Conservation (phyloP, 2,888 invertebrate species). For the Troilus luridus region DNA sequence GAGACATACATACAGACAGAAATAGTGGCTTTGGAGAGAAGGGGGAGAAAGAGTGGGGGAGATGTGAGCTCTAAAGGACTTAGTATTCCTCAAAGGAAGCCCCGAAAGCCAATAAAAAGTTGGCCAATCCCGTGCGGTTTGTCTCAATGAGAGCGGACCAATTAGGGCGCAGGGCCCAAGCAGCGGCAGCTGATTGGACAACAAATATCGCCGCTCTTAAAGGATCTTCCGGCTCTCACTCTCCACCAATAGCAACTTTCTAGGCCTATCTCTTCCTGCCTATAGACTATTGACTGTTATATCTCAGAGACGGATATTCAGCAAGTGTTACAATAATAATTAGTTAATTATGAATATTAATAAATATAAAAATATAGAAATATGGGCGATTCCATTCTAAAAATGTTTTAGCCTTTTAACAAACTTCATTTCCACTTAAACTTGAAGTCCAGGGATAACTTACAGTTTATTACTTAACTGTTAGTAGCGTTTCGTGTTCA, state of each 20-base stretch:
- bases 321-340: too few relatives aligned
- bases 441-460: too few relatives aligned
- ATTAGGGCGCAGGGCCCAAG: not conserved
- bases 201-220: slow-evolving; percentile 2
- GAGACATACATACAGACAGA: not conserved
- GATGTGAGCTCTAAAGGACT: not conserved
- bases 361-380: too few relatives aligned
- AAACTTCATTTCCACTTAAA: too few relatives aligned
- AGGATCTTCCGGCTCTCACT: not conserved
- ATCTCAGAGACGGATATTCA: too few relatives aligned
- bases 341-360: too few relatives aligned
- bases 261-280: not conserved
- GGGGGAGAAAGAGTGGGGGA: not conserved
- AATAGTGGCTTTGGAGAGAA: not conserved
- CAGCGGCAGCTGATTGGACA: not conserved
- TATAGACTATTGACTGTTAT: not conserved
- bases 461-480: too few relatives aligned
- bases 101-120: slow-evolving; percentile 33
- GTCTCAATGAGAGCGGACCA: not conserved
- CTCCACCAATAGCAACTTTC: not conserved
- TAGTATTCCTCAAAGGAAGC: slow-evolving; percentile 24
- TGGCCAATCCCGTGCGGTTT: slow-evolving; percentile 7
- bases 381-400: too few relatives aligned
- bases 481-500: too few relatives aligned
- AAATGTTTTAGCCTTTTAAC: too few relatives aligned